These are phyloP conservation scores for Dynastes maya DNA, from an alignment of 2,888 invertebrate genomes.

Conservation along the genomic window DNA sequence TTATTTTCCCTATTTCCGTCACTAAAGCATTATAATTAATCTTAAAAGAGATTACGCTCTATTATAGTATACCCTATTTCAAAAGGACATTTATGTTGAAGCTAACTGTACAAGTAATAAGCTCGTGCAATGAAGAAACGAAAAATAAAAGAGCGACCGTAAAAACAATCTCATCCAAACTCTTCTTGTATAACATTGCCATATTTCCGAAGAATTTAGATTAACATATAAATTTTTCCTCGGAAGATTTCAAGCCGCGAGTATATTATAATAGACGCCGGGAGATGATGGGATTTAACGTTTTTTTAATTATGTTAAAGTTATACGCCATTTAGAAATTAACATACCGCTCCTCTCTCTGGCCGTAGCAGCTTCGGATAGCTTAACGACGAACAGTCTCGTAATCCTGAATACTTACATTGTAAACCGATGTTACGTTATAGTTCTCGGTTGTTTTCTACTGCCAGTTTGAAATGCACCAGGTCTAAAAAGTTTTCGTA, in stretches of 20 bases:
- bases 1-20: neutral
- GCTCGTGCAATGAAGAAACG: neutral
- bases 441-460: too few species aligned
- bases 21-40: neutral
- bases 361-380: neutral
- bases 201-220: conserved; percentile 34
- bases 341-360: conserved; percentile 28
- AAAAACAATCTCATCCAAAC: conserved; percentile 13
- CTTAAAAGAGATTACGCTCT: neutral
- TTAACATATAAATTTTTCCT: conserved; percentile 36
- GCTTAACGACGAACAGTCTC: too few species aligned
- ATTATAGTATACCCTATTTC: neutral
- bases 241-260: neutral
- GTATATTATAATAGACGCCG: conserved; percentile 41
- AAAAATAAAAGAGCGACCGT: conserved; percentile 2
- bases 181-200: conserved; percentile 2
- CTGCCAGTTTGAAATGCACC: too few species aligned
- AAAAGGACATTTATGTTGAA: neutral
- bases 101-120: neutral
- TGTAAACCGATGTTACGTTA: too few species aligned
- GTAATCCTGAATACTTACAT: too few species aligned
- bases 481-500: too few species aligned
- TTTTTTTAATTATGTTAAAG: conserved; percentile 45
- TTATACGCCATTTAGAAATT: conserved; percentile 42
- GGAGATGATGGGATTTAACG: conserved; percentile 39